Base-by-base conservation (phyloP, 2,888 invertebrate species). In the Chydorus sphaericus region DNA sequence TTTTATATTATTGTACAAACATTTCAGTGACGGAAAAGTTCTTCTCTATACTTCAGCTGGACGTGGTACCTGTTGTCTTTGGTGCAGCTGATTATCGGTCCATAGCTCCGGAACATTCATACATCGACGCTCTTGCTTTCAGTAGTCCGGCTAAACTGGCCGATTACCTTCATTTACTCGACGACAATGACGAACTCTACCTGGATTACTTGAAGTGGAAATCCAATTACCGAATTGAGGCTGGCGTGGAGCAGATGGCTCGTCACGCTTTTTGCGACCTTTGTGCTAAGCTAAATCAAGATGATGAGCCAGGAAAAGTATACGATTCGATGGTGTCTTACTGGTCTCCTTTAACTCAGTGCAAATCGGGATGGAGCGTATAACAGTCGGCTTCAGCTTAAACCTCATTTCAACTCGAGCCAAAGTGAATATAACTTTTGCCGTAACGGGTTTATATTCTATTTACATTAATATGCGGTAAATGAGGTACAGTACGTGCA, bases 61-160 rank as follows among this genome's bases (percentile, higher is more conserved):
- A 57, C 18, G 44, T 54, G 8, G 29, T 57, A 5, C 54, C 57
- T n/a, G 48, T 57, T 1, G 57, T 57, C n/a, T 54, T 48, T 14
- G 57, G 57, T 23, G 54, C 36, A 10, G 57, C 54, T 7, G 54
- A 57, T 33, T 57, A 57, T 51, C 58, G 56, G 1, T 4, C 11
- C 4, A 49, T 62, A 14, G 61, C 62, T 4, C 67, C 67, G 1
- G 56, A 60, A 6, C 59, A 59, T 11, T 63, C 66, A 1, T 65
- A 59, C 57, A 66, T 68, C 48, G 60, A 65, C 57, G 65, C 64
- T 0, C 54, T 62, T 5, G 60, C 63, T 39, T 67, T 64, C 55
- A 20, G 59, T 11, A 82, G 85, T 26, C 62, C 65, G 1, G 57
- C 60, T 54, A 59, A 57, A 11, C 59, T 66, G 33, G 64, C 63